Percentiles rank a stretch among this genome's conserved stretches.
These are phyloP conservation scores for Netelia virgata DNA, from an alignment of 2,888 invertebrate genomes.

Conservation along the genomic window DNA sequence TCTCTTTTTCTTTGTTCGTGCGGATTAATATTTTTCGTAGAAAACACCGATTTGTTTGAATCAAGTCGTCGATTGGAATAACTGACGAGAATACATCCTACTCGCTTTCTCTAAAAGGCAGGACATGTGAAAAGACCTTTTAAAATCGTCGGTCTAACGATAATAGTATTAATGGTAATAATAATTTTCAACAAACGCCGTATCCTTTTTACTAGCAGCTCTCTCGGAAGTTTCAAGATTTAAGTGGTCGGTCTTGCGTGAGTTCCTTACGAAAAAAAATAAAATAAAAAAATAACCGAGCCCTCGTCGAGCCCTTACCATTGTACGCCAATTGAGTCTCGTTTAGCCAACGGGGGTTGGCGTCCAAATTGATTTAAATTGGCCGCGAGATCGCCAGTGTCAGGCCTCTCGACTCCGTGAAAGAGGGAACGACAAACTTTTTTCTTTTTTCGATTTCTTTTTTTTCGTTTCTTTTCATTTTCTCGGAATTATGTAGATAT, in stretches of 20 bases:
- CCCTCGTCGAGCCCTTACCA: constrained; percentile 73
- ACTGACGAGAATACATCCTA: constrained; percentile 5
- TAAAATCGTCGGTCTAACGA: constrained; percentile 13
- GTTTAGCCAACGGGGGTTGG: constrained; percentile 80
- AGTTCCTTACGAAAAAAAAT: constrained; percentile 50
- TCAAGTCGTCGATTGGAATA: background rate
- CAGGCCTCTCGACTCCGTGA: constrained; percentile 51
- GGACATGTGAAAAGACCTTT: constrained; percentile 12
- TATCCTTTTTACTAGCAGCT: constrained; percentile 47
- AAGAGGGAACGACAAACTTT: constrained; percentile 67
- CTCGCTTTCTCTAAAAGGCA: constrained; percentile 29
- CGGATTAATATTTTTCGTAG: background rate
- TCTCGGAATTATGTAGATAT: constrained; percentile 15
- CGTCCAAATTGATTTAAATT: constrained; percentile 84
- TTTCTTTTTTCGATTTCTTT: constrained; percentile 5
- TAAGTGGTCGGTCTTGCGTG: constrained; percentile 64
- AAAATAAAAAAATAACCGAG: constrained; percentile 67
- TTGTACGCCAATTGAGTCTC: constrained; percentile 83
- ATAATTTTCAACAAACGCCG: constrained; percentile 40
- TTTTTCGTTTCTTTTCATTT: constrained; percentile 40
- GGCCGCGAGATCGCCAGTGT: constrained; percentile 71
- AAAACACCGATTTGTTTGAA: constrained; percentile 39
- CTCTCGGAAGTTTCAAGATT: constrained; percentile 71
- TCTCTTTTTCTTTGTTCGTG: background rate
- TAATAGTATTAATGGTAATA: constrained; percentile 26